phyloP scores from a whole-genome alignment of 2,797 vertebrate genomes.

The Gallinago solitaria region DNA sequence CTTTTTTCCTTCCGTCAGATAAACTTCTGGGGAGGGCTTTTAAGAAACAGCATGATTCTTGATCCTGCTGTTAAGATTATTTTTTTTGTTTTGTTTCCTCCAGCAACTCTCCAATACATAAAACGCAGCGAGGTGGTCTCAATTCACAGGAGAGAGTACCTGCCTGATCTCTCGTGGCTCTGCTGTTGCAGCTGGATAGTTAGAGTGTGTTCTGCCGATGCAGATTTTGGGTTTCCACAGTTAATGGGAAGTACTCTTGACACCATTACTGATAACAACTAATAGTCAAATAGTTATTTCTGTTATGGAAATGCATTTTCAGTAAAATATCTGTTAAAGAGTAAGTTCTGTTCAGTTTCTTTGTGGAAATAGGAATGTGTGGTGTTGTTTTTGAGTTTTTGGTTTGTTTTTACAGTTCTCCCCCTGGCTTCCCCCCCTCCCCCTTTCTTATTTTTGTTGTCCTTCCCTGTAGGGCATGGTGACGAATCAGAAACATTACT shows the following conservation, averaged over 20 bases:
- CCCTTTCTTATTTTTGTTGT: background rate
- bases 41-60: background rate
- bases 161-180: background rate
- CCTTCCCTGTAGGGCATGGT: background rate
- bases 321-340: background rate
- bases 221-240: background rate
- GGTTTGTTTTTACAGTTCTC: background rate
- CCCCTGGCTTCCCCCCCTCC: too few species aligned
- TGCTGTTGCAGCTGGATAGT: background rate
- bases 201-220: background rate
- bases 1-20: background rate
- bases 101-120: background rate
- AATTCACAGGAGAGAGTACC: background rate
- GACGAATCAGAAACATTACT: background rate
- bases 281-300: too few species aligned
- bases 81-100: background rate
- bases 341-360: background rate
- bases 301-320: background rate
- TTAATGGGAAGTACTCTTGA: background rate
- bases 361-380: background rate
- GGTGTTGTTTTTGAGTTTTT: background rate
- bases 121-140: background rate
- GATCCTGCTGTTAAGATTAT: background rate
- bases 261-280: background rate
- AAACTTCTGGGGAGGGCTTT: background rate